Evolutionary conservation across 2,797 vertebrate species (phyloP), one percentile per base, ranked within the genome.

Genomic region (Enteromius mattozi): DNA sequence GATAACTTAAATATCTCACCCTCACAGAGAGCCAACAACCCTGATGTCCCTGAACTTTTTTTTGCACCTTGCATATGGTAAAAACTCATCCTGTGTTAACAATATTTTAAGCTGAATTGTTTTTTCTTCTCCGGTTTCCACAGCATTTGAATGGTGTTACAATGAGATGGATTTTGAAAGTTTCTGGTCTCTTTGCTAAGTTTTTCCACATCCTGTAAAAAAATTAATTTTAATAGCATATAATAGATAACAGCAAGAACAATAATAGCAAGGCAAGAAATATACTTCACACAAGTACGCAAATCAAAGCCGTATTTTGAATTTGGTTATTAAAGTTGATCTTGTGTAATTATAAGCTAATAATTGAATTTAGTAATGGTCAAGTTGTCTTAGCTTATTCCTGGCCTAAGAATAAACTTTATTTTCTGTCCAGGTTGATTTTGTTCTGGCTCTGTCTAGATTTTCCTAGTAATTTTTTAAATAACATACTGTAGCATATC

Each of bases 1-100:
- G 72, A 75, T 75, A 54, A 33, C 51, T 75, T 35, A 21, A 30
- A 13, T 30, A 75, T 54, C 72, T 75, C 30, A 54, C 47, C 30
- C 27, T n/a, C 47, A 54, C 30, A 35, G 72, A 54, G 51, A 35
- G 72, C 71, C 71, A 54, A 21, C 30, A 74, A n/a, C 30, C 72
- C 21, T 54, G 72, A 54, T 35, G 72, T 54, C 30, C 35, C 47
- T 54, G 10, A 14, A 75, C 30, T 7, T 54, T 54, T 35, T 35
- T 54, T 35, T 35, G 27, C 47, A 54, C 17, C 17, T 8, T 9
- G 30, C 47, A 33, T 21, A 33, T 12, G 2, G 71, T 35, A 13
- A 51, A 74, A 74, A 74, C 27, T 33, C 8, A 74, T 33, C 4
- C 10, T 0, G 45, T 12, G 27, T 74, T 51, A 30, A 24, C 27